Percentiles rank a stretch among this genome's conserved stretches.
These are phyloP conservation scores for Gymnocephalus cernua DNA, from an alignment of 2,113 vertebrate genomes.

Conservation along the genomic window DNA sequence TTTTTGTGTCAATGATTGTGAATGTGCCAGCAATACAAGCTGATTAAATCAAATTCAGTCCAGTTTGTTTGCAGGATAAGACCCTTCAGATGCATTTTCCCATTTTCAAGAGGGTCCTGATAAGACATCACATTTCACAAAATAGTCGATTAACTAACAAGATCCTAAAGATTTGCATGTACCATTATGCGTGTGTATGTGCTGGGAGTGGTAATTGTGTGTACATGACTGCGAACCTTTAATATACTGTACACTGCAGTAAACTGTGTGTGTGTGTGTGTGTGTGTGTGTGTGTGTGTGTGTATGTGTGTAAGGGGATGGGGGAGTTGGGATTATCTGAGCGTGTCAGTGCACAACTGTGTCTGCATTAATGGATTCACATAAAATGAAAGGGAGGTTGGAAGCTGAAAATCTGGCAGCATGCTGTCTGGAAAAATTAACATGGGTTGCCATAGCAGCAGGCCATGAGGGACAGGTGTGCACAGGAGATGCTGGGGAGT, in stretches of 20 bases:
- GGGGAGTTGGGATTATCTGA: constrained; percentile 64
- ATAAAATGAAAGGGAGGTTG: constrained; percentile 72
- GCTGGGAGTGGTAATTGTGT: neutral
- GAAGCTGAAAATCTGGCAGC: constrained; percentile 69
- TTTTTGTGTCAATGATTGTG: constrained; percentile 23
- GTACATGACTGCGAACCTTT: neutral
- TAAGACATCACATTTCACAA: constrained; percentile 1
- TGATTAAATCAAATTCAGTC: constrained; percentile 45
- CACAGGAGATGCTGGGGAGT: constrained; percentile 66
- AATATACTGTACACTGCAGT: neutral
- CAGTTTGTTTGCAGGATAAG: constrained; percentile 39
- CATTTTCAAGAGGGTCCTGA: constrained; percentile 3
- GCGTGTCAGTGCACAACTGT: constrained; percentile 69
- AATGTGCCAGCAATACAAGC: constrained; percentile 43
- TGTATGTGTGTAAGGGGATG: neutral
- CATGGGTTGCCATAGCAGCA: constrained; percentile 79
- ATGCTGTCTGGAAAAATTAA: constrained; percentile 59
- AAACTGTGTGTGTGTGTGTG: constrained; percentile 13
- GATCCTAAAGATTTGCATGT: neutral
- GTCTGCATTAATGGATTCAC: constrained; percentile 73
- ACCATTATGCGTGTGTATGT: neutral
- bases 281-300: constrained; percentile 21
- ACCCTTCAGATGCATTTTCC: constrained; percentile 19
- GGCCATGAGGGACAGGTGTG: constrained; percentile 73
- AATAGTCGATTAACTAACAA: constrained; percentile 12